Evolutionary conservation across 2,113 vertebrate species (phyloP), one percentile per base, ranked within the genome.

Genomic region (Festucalex cinctus): DNA sequence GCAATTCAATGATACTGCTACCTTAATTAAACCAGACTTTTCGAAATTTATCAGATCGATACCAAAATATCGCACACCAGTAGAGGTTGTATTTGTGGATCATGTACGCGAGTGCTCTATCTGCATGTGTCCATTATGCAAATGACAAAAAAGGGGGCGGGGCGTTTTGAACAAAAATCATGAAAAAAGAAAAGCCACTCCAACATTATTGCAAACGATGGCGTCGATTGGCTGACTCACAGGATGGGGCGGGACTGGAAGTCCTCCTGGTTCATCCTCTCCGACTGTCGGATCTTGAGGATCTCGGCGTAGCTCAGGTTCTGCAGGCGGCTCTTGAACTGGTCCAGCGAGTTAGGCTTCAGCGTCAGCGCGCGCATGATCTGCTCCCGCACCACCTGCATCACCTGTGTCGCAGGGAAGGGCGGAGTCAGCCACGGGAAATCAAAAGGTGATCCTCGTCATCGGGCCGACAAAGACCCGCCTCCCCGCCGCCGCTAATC

Each of bases 201-300:
- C n/a, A n/a, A n/a, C n/a, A n/a, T n/a, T n/a, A n/a, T n/a, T n/a
- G n/a, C n/a, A n/a, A n/a, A n/a, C n/a, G n/a, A n/a, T n/a, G n/a
- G n/a, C n/a, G n/a, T n/a, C n/a, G 41, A 65, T 28, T 22, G 54
- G 54, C 28, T n/a, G 5, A 85, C 97, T 94, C 85, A 99, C 97
- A 98, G 80, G 81, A 99, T 99, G 1, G 97, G 97, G 81, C 96
- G 95, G 85, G 97, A 98, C 91, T 98, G 96, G 87, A 98, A 99
- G 85, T 99, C 97, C 80, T 99, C 97, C 85, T 99, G 97, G 91
- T 98, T 99, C 97, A 99, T 99, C 89, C 97, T 98, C 89, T 99
- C 97, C 1, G 97, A 98, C 88, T 99, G 97, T 69, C 97, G 96
- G 71, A 99, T 96, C 91, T 99, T 99, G 90, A 99, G 92, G 90